Evolutionary conservation across 2,797 vertebrate genomes (phyloP).

Genomic region (Galagoides demidoff): DNA sequence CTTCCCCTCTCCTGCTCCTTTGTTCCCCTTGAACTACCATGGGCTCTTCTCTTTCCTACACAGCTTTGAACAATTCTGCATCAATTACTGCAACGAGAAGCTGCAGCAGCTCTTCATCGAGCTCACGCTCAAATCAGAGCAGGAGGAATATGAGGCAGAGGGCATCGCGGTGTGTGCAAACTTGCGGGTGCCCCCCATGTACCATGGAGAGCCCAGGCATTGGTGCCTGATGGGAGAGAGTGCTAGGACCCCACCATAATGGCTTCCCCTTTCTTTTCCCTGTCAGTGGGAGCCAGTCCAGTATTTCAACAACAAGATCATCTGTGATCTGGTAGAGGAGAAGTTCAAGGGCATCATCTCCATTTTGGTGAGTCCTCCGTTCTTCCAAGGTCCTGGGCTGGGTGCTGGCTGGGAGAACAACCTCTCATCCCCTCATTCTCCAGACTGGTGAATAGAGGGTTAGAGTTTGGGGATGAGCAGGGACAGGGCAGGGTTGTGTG

Average conservation of each 20-base stretch:
- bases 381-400: background rate
- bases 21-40: background rate
- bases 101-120: conserved; percentile 99
- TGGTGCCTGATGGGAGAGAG: background rate
- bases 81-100: conserved; percentile 99
- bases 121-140: conserved; percentile 97
- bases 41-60: conserved; percentile 35
- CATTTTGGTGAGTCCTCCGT: conserved; percentile 91
- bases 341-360: conserved; percentile 99
- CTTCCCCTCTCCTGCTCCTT: background rate
- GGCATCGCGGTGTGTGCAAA: conserved; percentile 94
- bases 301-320: conserved; percentile 99
- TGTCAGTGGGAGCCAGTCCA: conserved; percentile 97
- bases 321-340: conserved; percentile 98
- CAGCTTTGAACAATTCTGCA: conserved; percentile 99
- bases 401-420: background rate
- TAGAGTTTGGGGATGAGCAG: background rate
- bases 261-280: conserved; percentile 48
- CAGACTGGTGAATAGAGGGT: background rate
- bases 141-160: conserved; percentile 98
- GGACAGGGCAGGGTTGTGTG: background rate
- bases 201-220: background rate
- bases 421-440: background rate
- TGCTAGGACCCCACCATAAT: background rate
- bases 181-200: background rate